Conservation (phyloP, 2,888 invertebrate genomes). For the Mythimna impura region DNA sequence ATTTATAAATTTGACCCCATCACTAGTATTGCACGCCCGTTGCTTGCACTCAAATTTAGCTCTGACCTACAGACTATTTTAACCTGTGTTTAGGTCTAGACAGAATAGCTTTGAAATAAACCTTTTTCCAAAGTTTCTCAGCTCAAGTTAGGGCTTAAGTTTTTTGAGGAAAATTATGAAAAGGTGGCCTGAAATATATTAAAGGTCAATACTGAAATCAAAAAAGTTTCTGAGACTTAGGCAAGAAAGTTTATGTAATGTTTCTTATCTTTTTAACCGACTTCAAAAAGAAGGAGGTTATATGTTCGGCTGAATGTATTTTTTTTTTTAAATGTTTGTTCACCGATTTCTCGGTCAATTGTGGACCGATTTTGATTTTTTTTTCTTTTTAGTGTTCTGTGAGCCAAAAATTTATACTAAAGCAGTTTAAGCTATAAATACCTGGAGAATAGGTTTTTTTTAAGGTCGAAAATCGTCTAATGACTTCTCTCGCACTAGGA, state of each 20-base stretch:
- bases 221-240: conserved; percentile 27
- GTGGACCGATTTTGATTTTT: not conserved
- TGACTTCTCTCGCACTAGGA: no score
- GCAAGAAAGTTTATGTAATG: not conserved
- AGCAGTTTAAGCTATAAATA: no score
- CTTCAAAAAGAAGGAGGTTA: no score
- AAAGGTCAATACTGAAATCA: conserved; percentile 12
- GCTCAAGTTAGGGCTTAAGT: not conserved
- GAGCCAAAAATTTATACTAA: not conserved
- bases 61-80: conserved; percentile 42
- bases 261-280: not conserved
- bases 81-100: conserved; percentile 33
- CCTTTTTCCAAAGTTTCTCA: not conserved
- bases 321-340: no score
- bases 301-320: no score
- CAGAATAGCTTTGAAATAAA: conserved; percentile 4
- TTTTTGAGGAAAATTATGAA: conserved; percentile 10
- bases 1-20: conserved; percentile 42
- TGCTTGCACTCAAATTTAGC: conserved; percentile 50
- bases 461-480: no score
- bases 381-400: conserved; percentile 1
- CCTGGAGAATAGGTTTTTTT: no score
- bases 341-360: no score
- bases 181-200: conserved; percentile 1
- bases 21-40: conserved; percentile 44